Base-by-base conservation (phyloP, 2,888 invertebrate species). In the Agonopterix alstromeriana region DNA sequence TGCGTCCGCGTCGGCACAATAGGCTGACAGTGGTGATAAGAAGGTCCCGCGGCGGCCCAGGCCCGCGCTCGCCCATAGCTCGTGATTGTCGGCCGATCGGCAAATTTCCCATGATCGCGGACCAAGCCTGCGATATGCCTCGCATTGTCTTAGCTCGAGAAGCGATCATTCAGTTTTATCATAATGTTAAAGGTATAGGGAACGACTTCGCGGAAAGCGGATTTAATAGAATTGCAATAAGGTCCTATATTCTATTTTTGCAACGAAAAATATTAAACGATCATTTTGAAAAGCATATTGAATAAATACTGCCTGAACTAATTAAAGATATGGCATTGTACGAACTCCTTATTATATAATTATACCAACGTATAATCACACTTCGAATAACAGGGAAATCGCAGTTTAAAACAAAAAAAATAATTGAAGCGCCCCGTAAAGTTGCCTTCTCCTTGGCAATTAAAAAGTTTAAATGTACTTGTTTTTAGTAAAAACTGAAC, bases 81-180 rank as follows among this genome's bases (percentile, higher is more conserved):
- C 27, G 27, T 27, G 81, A 79, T 78, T 70, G 73, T 70, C 65
- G 57, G 53, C 47, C 63, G 72, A 82, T 82, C 79, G 57, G 67
- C 63, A 65, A 77, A 70, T 73, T 83, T 82, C 82, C 80, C 81
- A 82, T 83, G 80, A 82, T 80, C 73, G 70, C 60, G 64, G 69
- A 67, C 65, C 63, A 64, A 57, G 59, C 53, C 57, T 60, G 60
- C 60, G 75, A 78, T 80, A 75, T 66, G 61, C 58, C 65, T 8
- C 62, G 67, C 73, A 69, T 73, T 74, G 67, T 68, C 63, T 67
- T 58, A 48, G 49, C 56, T 52, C 48, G 49, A 57, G 56, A 56
- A 58, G 53, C 64, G 55, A 65, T 70, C 64, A 53, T 58, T 64
- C 61, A 64, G 65, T 64, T 62, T 67, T 69, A 68, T 68, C 51